phyloP scores from a whole-genome alignment of 2,888 invertebrate species.

The Latrodectus elegans region DNA sequence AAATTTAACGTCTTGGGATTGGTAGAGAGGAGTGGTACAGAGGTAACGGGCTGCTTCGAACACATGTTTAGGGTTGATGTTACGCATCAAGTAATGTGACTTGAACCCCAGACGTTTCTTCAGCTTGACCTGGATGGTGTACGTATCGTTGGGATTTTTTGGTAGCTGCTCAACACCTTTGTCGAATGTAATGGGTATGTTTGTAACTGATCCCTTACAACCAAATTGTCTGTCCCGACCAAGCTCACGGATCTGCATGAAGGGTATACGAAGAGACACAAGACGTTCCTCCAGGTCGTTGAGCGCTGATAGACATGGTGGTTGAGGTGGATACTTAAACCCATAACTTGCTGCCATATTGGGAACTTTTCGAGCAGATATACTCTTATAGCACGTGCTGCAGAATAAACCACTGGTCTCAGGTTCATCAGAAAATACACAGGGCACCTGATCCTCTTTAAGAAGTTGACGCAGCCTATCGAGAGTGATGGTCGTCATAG shows the following conservation, averaged over 20 bases:
- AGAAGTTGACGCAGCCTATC: no score
- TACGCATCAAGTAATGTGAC: slow-evolving; percentile 3
- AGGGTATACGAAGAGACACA: slow-evolving; percentile 73
- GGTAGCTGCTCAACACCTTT: background rate
- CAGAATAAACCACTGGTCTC: background rate
- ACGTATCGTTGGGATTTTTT: background rate
- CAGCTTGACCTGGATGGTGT: slow-evolving; percentile 4
- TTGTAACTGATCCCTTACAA: slow-evolving; percentile 72
- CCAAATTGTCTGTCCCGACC: slow-evolving; percentile 71
- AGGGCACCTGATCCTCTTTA: no score
- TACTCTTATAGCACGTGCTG: background rate
- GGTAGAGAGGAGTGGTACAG: background rate
- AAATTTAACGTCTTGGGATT: background rate
- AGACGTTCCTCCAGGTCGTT: slow-evolving; percentile 73
- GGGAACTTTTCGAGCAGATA: background rate
- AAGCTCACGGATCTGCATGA: slow-evolving; percentile 74
- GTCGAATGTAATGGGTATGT: slow-evolving; percentile 71
- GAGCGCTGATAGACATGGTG: background rate
- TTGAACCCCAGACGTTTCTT: slow-evolving; percentile 1
- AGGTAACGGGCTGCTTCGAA: slow-evolving; percentile 11
- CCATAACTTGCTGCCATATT: background rate
- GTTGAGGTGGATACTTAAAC: slow-evolving; percentile 2
- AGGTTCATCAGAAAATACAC: background rate
- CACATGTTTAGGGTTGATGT: background rate
- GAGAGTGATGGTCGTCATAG: no score